Base-by-base conservation (phyloP, 1,140 invertebrate species). In the Nephila pilipes region DNA sequence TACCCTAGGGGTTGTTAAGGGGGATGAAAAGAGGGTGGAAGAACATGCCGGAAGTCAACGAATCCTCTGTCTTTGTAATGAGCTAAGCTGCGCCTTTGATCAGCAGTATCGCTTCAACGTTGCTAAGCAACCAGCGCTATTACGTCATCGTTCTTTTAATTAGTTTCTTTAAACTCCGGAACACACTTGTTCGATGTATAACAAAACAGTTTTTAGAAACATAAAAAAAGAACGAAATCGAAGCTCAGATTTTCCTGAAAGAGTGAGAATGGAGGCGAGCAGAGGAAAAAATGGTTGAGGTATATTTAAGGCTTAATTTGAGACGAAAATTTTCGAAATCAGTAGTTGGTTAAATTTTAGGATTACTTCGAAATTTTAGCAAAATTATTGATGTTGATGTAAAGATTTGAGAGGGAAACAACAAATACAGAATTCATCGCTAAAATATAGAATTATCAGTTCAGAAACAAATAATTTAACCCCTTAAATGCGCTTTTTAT, bases 111-210 rank as follows among this genome's bases (percentile, higher is more conserved):
- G 69, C 29, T 75, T 75, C 32, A 75, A 6, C 14, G 69, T 75
- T 75, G 69, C 69, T 75, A 75, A 16, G 69, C 69, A 75, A 75
- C 69, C 29, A 16, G 18, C 2, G 32, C 25, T 18, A 29, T 75
- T 75, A 75, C 69, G 69, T 75, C 69, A 75, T 75, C 25, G 69
- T 75, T 75, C 69, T 75, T 75, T 75, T 75, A 75, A 75, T 75
- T 75, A 75, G 69, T 75, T 75, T 75, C 69, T 75, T 75, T 75
- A 75, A 75, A 75, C 69, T 75, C 69, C 69, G 69, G 69, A 75
- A 75, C 69, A 75, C 69, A 75, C 69, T 75, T 75, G 69, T 75
- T 32, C 32, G 69, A 36, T 75, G 69, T 75, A 12, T 69, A 69
- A 69, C 65, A 75, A 75, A 75, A 75, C 32, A 75, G 69, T 75